Conservation (phyloP, 2,888 invertebrate species). For the Octonoba sinensis region DNA sequence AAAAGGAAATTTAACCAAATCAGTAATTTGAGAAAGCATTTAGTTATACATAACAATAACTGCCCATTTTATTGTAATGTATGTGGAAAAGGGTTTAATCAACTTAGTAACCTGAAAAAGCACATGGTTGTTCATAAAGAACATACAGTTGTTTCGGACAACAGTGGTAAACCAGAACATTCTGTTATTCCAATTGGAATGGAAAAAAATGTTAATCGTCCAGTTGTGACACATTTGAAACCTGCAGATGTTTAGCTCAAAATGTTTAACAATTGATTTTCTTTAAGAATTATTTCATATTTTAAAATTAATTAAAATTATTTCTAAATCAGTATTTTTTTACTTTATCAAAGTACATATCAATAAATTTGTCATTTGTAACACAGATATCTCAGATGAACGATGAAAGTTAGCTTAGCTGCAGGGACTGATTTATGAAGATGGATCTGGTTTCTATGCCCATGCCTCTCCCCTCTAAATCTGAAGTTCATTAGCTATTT, state of each 20-base stretch:
- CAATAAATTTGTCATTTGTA: too few relatives aligned
- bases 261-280: too few relatives aligned
- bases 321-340: too few relatives aligned
- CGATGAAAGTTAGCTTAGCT: too few relatives aligned
- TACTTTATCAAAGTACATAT: too few relatives aligned
- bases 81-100: conserved; percentile 61
- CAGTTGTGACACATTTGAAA: conserved; percentile 49
- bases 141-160: background rate
- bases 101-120: conserved; percentile 56
- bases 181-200: background rate
- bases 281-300: too few relatives aligned
- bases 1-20: conserved; percentile 57
- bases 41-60: conserved; percentile 57
- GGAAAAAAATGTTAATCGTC: conserved; percentile 31
- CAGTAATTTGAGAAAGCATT: conserved; percentile 58
- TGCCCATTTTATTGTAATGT: conserved; percentile 52
- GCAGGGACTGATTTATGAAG: too few relatives aligned
- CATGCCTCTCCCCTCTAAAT: too few relatives aligned
- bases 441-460: too few relatives aligned
- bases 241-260: conserved; percentile 20
- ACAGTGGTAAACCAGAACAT: conserved; percentile 3
- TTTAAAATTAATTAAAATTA: too few relatives aligned
- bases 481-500: too few relatives aligned
- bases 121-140: conserved; percentile 44
- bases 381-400: too few relatives aligned